A percentile compares a stretch with the other conserved stretches of the same genome.
These are phyloP conservation scores for Chaetorhynchus papuensis DNA, from an alignment of 2,113 vertebrate genomes.

Conservation along the genomic window DNA sequence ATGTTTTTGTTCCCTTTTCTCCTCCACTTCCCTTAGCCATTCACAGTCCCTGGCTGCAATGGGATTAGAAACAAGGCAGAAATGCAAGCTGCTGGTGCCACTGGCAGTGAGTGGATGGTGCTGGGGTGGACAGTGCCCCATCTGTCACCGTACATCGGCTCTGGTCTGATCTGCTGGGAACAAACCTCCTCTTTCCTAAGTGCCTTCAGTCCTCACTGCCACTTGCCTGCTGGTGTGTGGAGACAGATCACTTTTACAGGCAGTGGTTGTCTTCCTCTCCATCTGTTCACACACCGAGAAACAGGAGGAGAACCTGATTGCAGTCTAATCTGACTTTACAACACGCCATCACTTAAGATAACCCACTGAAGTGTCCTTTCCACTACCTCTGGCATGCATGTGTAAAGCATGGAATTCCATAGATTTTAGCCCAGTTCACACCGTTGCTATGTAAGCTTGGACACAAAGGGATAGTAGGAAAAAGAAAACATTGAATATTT, in stretches of 20 bases:
- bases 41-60: fast-evolving
- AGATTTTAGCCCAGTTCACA: background rate
- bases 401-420: background rate
- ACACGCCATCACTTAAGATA: background rate
- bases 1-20: background rate
- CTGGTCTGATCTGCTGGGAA: background rate
- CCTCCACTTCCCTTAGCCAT: background rate
- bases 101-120: background rate
- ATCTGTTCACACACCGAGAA: background rate
- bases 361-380: background rate
- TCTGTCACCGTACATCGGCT: background rate
- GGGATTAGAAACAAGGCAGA: background rate
- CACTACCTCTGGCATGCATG: background rate
- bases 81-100: fast-evolving
- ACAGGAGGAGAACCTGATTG: background rate
- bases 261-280: background rate
- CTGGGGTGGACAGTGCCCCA: fast-evolving
- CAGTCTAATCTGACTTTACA: background rate
- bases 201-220: background rate
- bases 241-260: background rate
- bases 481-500: background rate
- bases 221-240: background rate
- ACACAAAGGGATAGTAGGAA: background rate
- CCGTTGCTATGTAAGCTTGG: fast-evolving
- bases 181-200: background rate